Base-by-base conservation (phyloP, 2,113 vertebrate genomes). In the Lepidiolamprologus cunningtoni region DNA sequence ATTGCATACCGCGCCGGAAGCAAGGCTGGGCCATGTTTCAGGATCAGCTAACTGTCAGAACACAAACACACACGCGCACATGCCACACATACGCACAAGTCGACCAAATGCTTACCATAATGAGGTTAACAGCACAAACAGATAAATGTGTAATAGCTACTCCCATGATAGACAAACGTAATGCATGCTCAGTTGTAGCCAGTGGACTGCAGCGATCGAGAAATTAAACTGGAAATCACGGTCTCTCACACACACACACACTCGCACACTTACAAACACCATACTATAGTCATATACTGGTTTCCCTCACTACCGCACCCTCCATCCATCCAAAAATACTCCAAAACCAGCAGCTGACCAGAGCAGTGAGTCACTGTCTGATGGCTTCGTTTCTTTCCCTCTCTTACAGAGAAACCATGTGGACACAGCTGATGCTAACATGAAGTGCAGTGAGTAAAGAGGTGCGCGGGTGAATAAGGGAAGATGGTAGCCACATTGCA, bases 281-380 rank as follows among this genome's bases (percentile, higher is more conserved):
- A 84, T 89, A 71, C 91, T 82, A 71, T 81, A 53, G 52, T 80
- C 86, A 37, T 88, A 42, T 82, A 87, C 81, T 40, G 89, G 81
- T 82, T 84, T 83, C 52, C 52, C 28, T 81, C 50, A 63, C 86
- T 55, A 87, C 87, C 89, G 86, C 91, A 92, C 94, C 90, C 90
- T 92, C 80, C 76, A 76, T 88, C 58, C 21, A 80, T 90, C 93
- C 89, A 86, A 92, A 94, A 94, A 95, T 89, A 94, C 86, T 80
- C 83, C 53, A 35, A 85, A 89, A 90, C 80, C 86, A 85, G 88
- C 91, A 94, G 91, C 91, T 91, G 94, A 93, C 86, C 92, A 86
- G 61, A 90, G 84, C 88, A 82, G 86, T 92, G 91, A 93, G 81
- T 93, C 92, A 93, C 88, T 76, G 84, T 91, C 89, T 89, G 86